phyloP scores from a whole-genome alignment of 2,797 vertebrate genomes.

The Lithobates sylvaticus region DNA sequence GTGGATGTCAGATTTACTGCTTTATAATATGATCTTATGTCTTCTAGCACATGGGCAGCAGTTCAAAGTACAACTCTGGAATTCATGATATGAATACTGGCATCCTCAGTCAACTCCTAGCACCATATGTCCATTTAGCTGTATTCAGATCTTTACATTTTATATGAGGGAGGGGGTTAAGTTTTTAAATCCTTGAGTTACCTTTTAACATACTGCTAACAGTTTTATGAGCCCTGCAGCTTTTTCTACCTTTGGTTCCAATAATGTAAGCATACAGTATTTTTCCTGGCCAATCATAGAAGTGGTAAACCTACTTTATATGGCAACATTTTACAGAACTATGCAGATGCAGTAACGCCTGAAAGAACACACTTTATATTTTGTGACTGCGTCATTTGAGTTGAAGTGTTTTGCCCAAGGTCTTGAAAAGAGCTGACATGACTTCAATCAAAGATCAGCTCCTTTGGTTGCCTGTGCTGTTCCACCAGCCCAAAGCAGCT shows the following conservation, averaged over 20 bases:
- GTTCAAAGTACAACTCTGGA: background rate
- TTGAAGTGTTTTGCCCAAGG: conserved; percentile 44
- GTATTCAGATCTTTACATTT: background rate
- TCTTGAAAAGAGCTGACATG: conserved; percentile 41
- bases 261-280: background rate
- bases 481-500: background rate
- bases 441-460: conserved; percentile 40
- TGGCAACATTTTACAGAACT: background rate
- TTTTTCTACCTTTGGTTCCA: background rate
- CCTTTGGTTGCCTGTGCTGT: conserved; percentile 14
- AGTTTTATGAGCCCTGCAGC: background rate
- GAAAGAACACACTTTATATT: conserved; percentile 29
- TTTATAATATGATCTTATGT: no score
- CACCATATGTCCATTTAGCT: background rate
- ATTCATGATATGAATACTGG: background rate
- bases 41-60: no score
- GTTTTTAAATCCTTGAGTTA: background rate
- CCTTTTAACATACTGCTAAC: background rate
- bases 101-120: background rate
- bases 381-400: conserved; percentile 44
- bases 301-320: background rate
- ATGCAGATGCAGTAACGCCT: conserved; percentile 5
- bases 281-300: background rate
- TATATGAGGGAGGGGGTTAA: background rate
- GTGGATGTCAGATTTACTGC: no score